Conservation (phyloP, 2,797 vertebrate species). For the Lerista edwardsae region DNA sequence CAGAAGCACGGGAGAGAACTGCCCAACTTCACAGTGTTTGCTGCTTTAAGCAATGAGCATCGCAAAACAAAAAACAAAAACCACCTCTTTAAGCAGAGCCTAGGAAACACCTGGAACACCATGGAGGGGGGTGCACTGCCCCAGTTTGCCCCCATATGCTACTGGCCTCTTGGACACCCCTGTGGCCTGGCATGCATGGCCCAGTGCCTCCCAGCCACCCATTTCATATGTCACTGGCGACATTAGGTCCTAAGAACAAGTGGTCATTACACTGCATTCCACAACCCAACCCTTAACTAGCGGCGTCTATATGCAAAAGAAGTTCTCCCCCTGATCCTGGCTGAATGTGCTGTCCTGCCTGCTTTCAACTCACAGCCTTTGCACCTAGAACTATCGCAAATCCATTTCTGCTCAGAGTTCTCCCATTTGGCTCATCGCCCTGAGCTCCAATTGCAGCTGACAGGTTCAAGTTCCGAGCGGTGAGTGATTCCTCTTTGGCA, state of each 20-base stretch:
- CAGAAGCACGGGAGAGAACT: too few relatives aligned
- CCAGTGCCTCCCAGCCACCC: too few relatives aligned
- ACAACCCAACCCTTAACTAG: background rate
- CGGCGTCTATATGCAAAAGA: background rate
- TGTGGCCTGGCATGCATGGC: too few relatives aligned
- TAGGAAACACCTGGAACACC: too few relatives aligned
- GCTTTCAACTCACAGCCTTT: slow-evolving; percentile 12
- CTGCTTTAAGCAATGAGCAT: too few relatives aligned
- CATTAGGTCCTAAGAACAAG: background rate
- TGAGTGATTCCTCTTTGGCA: slow-evolving; percentile 35
- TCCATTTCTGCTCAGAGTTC: slow-evolving; percentile 17
- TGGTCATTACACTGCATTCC: background rate
- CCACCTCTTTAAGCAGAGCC: too few relatives aligned
- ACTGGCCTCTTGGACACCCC: too few relatives aligned
- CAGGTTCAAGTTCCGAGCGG: slow-evolving; percentile 22
- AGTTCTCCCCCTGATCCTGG: background rate
- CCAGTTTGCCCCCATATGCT: too few relatives aligned
- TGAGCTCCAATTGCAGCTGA: background rate
- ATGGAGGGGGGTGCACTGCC: too few relatives aligned
- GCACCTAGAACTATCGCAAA: slow-evolving; percentile 16
- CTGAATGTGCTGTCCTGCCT: background rate
- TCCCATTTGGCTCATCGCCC: background rate
- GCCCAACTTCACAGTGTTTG: too few relatives aligned
- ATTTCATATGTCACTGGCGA: background rate
- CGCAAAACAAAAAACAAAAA: too few relatives aligned